phyloP scores from a whole-genome alignment of 2,888 invertebrate genomes.

The Terebella lapidaria region DNA sequence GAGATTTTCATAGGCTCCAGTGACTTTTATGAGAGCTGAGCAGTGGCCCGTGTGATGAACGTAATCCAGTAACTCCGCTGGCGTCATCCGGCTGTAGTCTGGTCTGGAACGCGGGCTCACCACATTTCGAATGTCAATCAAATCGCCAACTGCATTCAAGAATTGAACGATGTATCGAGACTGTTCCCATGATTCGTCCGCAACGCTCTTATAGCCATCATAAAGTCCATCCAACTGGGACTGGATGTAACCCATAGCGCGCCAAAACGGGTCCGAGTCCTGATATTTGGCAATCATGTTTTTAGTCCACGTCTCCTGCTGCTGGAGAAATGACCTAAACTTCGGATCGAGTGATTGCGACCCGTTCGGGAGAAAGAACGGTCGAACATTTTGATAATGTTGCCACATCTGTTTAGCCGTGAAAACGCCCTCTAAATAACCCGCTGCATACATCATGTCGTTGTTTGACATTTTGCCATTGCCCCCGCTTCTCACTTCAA shows the following conservation, averaged over 20 bases:
- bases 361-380: too few species aligned
- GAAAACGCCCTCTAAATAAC: not conserved
- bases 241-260: not conserved
- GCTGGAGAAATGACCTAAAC: too few species aligned
- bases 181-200: too few species aligned
- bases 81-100: not conserved
- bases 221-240: too few species aligned
- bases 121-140: not conserved
- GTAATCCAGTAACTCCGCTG: not conserved
- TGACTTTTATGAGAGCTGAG: constrained; percentile 17
- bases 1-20: constrained; percentile 45
- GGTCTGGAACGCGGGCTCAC: not conserved
- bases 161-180: too few species aligned
- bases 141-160: not conserved
- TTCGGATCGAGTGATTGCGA: too few species aligned
- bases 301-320: too few species aligned
- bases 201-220: too few species aligned
- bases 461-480: not conserved
- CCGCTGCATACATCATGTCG: not conserved
- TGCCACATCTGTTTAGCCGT: too few species aligned
- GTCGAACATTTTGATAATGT: too few species aligned
- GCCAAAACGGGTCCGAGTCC: not conserved
- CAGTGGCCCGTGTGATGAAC: not conserved
- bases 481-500: too few species aligned
- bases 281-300: too few species aligned